Percentiles rank a stretch among this genome's conserved stretches.
phyloP scores from a whole-genome alignment of 2,113 vertebrate species.

The Scalopus aquaticus region DNA sequence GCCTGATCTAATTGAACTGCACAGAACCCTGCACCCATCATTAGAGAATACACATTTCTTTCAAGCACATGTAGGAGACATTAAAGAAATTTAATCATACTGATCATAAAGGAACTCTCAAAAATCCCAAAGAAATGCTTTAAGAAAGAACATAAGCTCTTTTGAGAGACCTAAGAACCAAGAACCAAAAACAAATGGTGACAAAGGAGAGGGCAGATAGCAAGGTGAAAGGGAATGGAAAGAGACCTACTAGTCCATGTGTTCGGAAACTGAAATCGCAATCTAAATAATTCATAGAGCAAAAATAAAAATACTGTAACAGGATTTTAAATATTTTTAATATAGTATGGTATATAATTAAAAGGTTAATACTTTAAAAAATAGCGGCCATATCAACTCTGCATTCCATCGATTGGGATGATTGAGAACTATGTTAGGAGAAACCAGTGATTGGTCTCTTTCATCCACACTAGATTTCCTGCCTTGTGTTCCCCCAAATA shows the following conservation, averaged over 20 bases:
- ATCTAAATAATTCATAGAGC: not conserved
- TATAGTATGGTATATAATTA: not conserved
- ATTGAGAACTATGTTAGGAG: not conserved
- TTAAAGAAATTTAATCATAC: not conserved
- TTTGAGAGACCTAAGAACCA: not conserved
- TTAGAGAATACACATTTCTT: slow-evolving; percentile 12
- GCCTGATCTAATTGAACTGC: slow-evolving; percentile 5
- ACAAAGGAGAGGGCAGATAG: not conserved
- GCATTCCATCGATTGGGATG: not conserved
- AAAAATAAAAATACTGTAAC: not conserved
- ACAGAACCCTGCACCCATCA: not conserved
- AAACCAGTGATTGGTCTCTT: not conserved
- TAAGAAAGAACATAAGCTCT: not conserved
- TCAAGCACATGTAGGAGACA: not conserved
- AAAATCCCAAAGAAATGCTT: slow-evolving; percentile 12
- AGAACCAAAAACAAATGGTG: not conserved
- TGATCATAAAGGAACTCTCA: not conserved
- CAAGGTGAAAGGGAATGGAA: not conserved
- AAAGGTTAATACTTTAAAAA: not conserved
- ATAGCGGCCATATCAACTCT: not conserved
- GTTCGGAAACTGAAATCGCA: not conserved
- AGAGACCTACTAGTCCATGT: not conserved
- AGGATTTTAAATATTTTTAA: slow-evolving; percentile 17
- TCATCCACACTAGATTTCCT: not conserved
- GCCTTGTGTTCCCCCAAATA: not conserved